Evolutionary conservation across 2,797 vertebrate species (phyloP), one percentile per base, ranked within the genome.

Genomic region (Benthosema pterotum): DNA sequence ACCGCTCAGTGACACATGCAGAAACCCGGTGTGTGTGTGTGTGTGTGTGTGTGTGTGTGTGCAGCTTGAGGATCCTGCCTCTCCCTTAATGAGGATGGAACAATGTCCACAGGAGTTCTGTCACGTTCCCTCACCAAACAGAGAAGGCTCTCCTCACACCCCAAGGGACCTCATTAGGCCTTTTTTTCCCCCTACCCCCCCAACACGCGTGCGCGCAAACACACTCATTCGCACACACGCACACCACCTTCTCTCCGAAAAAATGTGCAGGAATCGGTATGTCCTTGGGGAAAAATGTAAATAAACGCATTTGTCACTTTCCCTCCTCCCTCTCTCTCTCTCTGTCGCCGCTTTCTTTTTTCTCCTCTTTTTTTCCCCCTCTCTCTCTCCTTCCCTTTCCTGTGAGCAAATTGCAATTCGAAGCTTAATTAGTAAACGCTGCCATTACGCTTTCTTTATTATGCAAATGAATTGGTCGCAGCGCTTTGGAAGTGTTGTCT

Each of bases 341-440:
- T 11, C 46, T 42, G 19, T 28, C 25, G 47, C 19, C n/a, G 52
- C n/a, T 22, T 70, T 51, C 48, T 60, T 69, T 11, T 43, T 57
- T 63, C 79, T 78, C 63, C 49, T 58, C 51, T 43, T 57, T 12
- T 38, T 43, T 45, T 42, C 11, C 5, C 46, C 25, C 32, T 25
- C 16, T 55, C 19, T 19, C 51, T 16, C n/a, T 68, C 49, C 48
- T 60, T 67, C 11, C 38, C 56, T 63, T 80, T 79, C 65, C 66
- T 45, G 50, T 72, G 52, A 77, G 73, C 77, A 82, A 82, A 86
- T 76, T 80, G 75, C 77, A 74, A 75, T 51, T 79, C 54, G 63
- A 78, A 72, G 82, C 77, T 83, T 87, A 84, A 87, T 86, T 87
- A 83, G 80, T 81, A 80, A 82, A 76, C 71, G 47, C 69, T 79